Evolutionary conservation across 2,113 vertebrate genomes (phyloP).

Genomic region (Meles meles): DNA sequence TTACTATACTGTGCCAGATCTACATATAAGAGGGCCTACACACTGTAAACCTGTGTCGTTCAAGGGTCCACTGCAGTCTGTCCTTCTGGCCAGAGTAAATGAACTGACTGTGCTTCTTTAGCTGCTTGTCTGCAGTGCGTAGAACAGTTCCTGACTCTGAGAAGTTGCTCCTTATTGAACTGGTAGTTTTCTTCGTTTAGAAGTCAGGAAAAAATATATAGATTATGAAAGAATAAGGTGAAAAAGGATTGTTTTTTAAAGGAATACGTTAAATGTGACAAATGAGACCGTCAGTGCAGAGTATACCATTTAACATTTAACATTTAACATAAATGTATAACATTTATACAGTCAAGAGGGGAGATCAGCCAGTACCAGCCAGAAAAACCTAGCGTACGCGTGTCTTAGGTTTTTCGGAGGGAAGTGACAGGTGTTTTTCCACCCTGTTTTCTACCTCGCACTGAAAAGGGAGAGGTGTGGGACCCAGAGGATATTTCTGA

Average conservation of each 20-base stretch:
- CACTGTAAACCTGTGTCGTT: background rate
- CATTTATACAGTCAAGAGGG: background rate
- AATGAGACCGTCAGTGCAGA: background rate
- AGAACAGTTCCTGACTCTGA: background rate
- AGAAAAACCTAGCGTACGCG: fast-evolving
- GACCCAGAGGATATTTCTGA: background rate
- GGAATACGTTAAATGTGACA: background rate
- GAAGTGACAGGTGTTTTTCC: background rate
- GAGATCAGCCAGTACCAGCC: fast-evolving
- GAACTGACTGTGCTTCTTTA: background rate
- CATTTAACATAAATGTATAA: too few species aligned
- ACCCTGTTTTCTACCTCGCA: background rate
- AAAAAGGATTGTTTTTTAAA: background rate
- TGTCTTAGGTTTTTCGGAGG: background rate
- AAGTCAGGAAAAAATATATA: background rate
- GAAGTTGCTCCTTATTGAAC: background rate
- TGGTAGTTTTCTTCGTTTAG: background rate
- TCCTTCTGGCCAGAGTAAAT: background rate
- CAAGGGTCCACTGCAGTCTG: background rate
- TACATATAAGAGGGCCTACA: too few species aligned
- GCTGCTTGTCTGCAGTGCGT: background rate
- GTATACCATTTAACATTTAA: background rate
- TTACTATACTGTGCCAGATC: too few species aligned
- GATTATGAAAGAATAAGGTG: background rate
- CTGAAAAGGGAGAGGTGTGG: background rate